Base-by-base conservation (phyloP, 2,888 invertebrate genomes). In the Tupiocoris notatus region DNA sequence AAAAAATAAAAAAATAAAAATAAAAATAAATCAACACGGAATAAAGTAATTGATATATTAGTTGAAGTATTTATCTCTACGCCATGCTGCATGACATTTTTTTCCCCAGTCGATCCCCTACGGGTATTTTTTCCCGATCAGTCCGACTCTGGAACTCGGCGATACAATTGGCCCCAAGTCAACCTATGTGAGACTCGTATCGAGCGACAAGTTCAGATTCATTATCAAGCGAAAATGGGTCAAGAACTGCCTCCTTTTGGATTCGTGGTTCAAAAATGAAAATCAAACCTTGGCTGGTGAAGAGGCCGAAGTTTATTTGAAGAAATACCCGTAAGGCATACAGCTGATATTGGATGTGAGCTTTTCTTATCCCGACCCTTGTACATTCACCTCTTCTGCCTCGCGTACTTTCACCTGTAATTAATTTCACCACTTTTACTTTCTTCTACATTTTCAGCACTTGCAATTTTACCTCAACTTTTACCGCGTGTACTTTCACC, bases 241-340 rank as follows among this genome's bases (percentile, higher is more conserved):
- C 18, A 64, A 58, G 21, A 75, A 75, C 58, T 65, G 75, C 23
- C 59, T 75, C 22, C 24, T 75, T 18, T 23, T 75, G 9, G 65
- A 75, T 22, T 75, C 64, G 6, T 75, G 75, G 75, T 66, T 75
- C 20, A 65, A 57, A 24, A n/a, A 75, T 57, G 39, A 65, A 18
- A 39, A 56, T 23, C 75, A 75, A 56, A 75, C 75, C 0, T 17
- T 1, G 9, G 24, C 18, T 20, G 25, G 65, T 7, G 17, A 66
- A 58, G 65, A 75, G 25, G 75, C 75, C 65, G 75, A 75, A 21
- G 57, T 75, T 23, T 7, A 64, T 1, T 61, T 75, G 17, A 75
- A 65, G 22, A 64, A 75, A 61, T 75, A 75, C 23, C 65, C 75
- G 75, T 75, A 65, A 75, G 75, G n/a, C 62, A 6, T 59, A n/a